Base-by-base conservation (phyloP, 2,888 invertebrate genomes). In the Sarcophaga subvicina region DNA sequence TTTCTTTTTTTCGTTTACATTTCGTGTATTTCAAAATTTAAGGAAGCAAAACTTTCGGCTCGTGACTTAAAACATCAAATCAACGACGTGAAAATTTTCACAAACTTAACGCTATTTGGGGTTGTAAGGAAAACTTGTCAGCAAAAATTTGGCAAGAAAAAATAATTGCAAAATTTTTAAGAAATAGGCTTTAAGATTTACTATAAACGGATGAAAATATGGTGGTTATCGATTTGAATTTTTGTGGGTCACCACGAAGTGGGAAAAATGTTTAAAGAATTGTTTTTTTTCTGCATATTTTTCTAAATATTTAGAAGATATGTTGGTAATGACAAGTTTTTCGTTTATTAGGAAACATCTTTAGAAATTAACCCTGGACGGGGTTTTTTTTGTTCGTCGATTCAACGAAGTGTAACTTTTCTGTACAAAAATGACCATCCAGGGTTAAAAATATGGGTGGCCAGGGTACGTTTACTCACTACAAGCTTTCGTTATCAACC, bases 81-180 rank as follows among this genome's bases (percentile, higher is more conserved):
- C 69, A 81, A 70, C 69, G 69, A 76, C 63, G 47, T 81, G 75
- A 64, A 81, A 70, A 81, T 70, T 70, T 69, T 25, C n/a, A 25
- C 49, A 49, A 49, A 64, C 47, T 49, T 81, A 70, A 62, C 22
- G 14, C 70, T 63, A 27, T 75, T 81, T 76, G 54, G 54, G 67
- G 22, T 6, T 37, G 37, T 37, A 20, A 73, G 25, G 12, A 25
- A 59, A 37, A 49, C 4, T 14, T 37, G n/a, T 10, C 37, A 37
- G 37, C 8, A 37, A 62, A 62, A 11, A 8, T 62, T 62, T 3
- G 14, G 2, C 0, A 67, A 67, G 11, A n/a, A 11, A 45, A 45
- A 12, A 66, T 27, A 67, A 25, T 64, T 64, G 14, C 12, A 64
- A 25, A 11, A 25, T 20, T 62, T 64, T 64, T 37, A 67, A 11